phyloP scores from a whole-genome alignment of 2,113 vertebrate genomes.

The Melozone crissalis region DNA sequence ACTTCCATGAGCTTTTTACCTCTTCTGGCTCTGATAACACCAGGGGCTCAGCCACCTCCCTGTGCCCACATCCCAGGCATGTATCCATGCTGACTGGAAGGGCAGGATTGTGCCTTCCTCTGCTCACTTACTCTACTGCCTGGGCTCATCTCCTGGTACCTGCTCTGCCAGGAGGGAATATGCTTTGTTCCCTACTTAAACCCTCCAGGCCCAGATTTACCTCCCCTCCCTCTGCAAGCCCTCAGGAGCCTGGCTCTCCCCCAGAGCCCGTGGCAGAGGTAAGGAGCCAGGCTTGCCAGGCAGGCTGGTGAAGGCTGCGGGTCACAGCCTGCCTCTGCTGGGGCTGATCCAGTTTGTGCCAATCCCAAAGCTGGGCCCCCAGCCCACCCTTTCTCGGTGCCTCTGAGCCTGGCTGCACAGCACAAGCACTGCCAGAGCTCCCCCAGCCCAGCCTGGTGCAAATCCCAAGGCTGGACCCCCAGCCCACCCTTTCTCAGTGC shows the following conservation, averaged over 20 bases:
- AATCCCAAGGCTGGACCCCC: no score
- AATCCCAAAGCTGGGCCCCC: no score
- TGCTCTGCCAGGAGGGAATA: neutral
- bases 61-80: neutral
- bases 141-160: neutral
- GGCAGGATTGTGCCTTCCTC: neutral
- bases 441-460: neutral
- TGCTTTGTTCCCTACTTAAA: neutral
- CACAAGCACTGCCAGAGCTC: neutral
- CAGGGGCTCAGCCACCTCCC: neutral
- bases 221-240: neutral
- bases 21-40: neutral
- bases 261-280: neutral
- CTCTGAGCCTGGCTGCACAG: fast-evolving
- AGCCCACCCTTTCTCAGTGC: fast-evolving
- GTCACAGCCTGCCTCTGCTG: neutral
- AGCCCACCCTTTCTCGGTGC: fast-evolving
- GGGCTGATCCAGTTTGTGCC: neutral
- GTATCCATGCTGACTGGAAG: neutral
- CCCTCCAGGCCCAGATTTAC: neutral
- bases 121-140: fast-evolving
- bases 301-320: fast-evolving
- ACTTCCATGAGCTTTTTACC: neutral
- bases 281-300: neutral
- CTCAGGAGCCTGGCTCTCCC: neutral